Percentiles rank a stretch among this genome's conserved stretches.
phyloP scores from a whole-genome alignment of 1,140 invertebrate species.

The Drosophila arizonae region DNA sequence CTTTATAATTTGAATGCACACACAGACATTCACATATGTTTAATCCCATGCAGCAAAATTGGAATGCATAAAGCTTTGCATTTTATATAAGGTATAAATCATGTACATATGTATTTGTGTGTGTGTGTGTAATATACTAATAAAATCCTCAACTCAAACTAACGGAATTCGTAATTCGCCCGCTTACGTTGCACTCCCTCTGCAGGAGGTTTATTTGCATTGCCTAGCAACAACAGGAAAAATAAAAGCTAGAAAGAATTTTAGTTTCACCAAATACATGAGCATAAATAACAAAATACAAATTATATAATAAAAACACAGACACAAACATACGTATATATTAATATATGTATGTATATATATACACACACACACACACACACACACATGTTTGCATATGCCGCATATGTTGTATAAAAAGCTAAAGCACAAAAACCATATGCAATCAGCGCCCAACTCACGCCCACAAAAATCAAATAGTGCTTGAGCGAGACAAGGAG shows the following conservation, averaged over 20 bases:
- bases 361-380: constrained; percentile 27
- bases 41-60: constrained; percentile 23
- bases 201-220: constrained; percentile 13
- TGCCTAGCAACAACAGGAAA: constrained; percentile 53
- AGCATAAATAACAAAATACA: constrained; percentile 74
- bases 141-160: constrained; percentile 10
- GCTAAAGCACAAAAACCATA: constrained; percentile 73
- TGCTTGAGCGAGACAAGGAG: constrained; percentile 5
- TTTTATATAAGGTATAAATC: constrained; percentile 48
- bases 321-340: constrained; percentile 2
- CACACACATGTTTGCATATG: constrained; percentile 40
- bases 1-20: constrained; percentile 1
- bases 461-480: constrained; percentile 35
- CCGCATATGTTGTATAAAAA: constrained; percentile 79
- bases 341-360: background rate
- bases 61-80: constrained; percentile 27
- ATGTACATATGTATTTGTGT: constrained; percentile 10
- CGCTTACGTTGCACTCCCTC: background rate
- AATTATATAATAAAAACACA: constrained; percentile 73
- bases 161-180: background rate
- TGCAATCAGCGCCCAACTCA: constrained; percentile 53
- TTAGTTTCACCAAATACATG: constrained; percentile 42
- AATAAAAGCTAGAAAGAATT: constrained; percentile 37
- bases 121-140: constrained; percentile 28
- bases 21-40: background rate